These are phyloP conservation scores for Fragum fragum DNA, from an alignment of 2,888 invertebrate genomes.

Conservation along the genomic window DNA sequence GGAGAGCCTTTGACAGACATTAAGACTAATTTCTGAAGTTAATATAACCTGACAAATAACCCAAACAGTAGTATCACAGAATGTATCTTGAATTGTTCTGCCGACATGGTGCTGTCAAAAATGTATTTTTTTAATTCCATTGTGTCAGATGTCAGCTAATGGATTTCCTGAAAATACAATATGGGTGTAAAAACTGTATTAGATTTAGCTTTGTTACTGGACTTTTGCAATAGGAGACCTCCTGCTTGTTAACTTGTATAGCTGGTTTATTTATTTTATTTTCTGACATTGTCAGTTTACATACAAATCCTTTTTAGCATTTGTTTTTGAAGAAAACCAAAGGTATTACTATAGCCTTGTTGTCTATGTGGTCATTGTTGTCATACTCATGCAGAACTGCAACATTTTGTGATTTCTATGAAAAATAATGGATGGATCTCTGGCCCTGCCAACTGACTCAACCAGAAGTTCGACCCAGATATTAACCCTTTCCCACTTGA, in stretches of 20 bases:
- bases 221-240: not conserved
- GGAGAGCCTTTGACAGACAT: too few species aligned
- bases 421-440: too few species aligned
- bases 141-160: constrained; percentile 8
- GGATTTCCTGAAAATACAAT: not conserved
- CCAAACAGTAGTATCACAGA: not conserved
- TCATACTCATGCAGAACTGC: too few species aligned
- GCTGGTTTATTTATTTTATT: constrained; percentile 7
- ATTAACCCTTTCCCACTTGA: too few species aligned
- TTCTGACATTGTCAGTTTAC: constrained; percentile 19
- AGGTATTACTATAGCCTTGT: too few species aligned
- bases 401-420: too few species aligned
- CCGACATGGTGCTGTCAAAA: not conserved
- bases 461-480: too few species aligned
- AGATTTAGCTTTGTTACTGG: not conserved
- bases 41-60: not conserved
- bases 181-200: not conserved
- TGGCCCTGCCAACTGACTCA: too few species aligned
- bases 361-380: too few species aligned
- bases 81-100: constrained; percentile 8
- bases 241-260: not conserved
- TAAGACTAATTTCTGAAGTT: too few species aligned
- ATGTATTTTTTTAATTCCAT: not conserved
- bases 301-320: constrained; percentile 5
- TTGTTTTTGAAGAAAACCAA: too few species aligned